Base-by-base conservation (phyloP, 2,113 vertebrate genomes). In the Lipotes vexillifer region DNA sequence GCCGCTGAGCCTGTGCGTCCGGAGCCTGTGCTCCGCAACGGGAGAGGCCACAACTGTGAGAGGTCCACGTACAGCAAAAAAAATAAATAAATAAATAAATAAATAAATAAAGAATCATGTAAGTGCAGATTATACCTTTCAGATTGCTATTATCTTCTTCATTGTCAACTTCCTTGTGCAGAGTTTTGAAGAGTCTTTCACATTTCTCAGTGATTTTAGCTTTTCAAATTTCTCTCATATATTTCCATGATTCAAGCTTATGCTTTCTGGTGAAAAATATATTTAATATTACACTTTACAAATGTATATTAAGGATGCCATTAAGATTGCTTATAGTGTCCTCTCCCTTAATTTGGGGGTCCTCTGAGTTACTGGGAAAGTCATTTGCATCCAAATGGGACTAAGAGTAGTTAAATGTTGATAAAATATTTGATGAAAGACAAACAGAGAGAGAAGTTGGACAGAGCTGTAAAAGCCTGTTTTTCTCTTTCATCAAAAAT, bases 351-450 rank as follows among this genome's bases (percentile, higher is more conserved):
- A 38, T 63, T 57, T 85, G 74, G 38, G 10, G 11, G 17, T 74
- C 41, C 80, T 90, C 41, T 63, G 25, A 61, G 69, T 87, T 55
- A 44, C 29, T 72, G 33, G 14, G 12, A 33, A 89, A 66, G 18
- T 89, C 12, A 46, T 77, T 81, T 59, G 1, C 25, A 69, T 33
- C 6, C 36, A 78, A 72, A 46, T 88, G 9, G 23, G 49, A 78
- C 23, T 66, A 74, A 33, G 11, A 59, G 61, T 46, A 31, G 57
- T 66, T 95, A 89, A 77, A 88, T 13, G 31, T 55, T 92, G 78
- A 59, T 78, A 44, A 94, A 93, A 89, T 55, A 41, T 38, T 97
- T 90, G n/a, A n/a, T 88, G 11, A 91, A 88, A 66, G 41, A 78
- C 18, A 69, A 36, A 59, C 13, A 72, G 8, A 65, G n/a, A 33